Percentiles rank a stretch among this genome's conserved stretches.
Conservation (phyloP, 2,113 vertebrate genomes). For the Python bivittatus region DNA sequence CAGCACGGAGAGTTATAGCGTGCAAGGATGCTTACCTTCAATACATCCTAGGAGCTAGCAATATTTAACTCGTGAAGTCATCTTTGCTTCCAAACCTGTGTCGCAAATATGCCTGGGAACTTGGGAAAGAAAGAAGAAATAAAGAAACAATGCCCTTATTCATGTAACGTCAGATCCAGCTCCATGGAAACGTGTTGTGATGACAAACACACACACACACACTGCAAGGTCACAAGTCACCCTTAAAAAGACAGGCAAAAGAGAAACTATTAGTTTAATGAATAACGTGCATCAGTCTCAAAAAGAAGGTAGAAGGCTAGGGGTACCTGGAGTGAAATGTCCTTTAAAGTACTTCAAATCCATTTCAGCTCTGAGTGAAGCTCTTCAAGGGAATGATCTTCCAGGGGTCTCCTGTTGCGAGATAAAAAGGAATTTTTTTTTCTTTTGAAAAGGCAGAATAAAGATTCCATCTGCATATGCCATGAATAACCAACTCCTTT, state of each 20-base stretch:
- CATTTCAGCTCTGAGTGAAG: constrained; percentile 63
- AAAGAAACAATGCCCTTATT: constrained; percentile 72
- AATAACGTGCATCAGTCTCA: constrained; percentile 67
- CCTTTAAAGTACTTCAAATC: constrained; percentile 68
- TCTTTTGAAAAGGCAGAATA: constrained; percentile 24
- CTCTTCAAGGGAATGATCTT: constrained; percentile 64
- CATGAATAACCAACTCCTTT: background rate
- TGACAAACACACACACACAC: constrained; percentile 62
- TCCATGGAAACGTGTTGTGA: constrained; percentile 73
- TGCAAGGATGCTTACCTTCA: constrained; percentile 69
- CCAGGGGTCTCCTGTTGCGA: constrained; percentile 35
- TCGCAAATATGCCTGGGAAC: constrained; percentile 72
- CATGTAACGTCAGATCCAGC: constrained; percentile 72
- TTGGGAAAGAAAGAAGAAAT: constrained; percentile 48
- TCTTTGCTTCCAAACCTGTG: constrained; percentile 71
- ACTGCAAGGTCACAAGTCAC: constrained; percentile 69
- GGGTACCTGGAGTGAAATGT: constrained; percentile 65
- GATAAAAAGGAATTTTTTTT: background rate
- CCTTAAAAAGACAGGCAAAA: constrained; percentile 68
- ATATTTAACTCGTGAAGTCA: constrained; percentile 76
- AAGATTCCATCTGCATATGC: background rate
- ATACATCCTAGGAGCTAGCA: constrained; percentile 67
- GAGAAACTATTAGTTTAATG: constrained; percentile 72
- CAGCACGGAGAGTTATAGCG: constrained; percentile 62
- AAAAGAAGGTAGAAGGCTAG: constrained; percentile 64